Conservation (phyloP, 1,140 invertebrate genomes). For the Aporrectodea caliginosa region DNA sequence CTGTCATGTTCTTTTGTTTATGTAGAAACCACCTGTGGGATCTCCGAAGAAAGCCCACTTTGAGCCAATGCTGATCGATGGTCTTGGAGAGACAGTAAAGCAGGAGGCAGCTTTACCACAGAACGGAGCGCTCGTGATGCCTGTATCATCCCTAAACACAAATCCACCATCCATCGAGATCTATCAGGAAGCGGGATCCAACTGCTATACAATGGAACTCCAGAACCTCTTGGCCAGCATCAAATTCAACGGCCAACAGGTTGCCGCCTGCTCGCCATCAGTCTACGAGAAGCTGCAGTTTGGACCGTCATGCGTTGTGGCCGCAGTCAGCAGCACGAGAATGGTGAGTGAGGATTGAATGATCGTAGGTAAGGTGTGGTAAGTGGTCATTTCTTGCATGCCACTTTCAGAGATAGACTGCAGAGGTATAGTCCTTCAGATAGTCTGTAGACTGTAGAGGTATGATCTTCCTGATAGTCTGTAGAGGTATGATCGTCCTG, state of each 20-base stretch:
- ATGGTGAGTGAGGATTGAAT: conserved; percentile 12
- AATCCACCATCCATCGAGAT: background rate
- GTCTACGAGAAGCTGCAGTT: background rate
- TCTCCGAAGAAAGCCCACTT: background rate
- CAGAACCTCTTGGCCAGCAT: background rate
- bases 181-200: background rate
- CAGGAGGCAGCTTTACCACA: background rate
- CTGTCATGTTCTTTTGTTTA: no score
- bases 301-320: background rate
- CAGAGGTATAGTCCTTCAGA: no score
- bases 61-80: background rate
- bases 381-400: no score
- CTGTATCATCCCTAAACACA: background rate
- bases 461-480: no score
- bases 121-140: background rate
- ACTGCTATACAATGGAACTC: background rate
- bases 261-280: background rate
- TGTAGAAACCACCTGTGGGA: background rate
- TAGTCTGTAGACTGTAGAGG: no score
- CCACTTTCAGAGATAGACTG: no score
- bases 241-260: background rate
- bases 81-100: background rate
- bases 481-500: no score
- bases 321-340: background rate
- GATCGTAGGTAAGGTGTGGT: no score